These are phyloP conservation scores for Odontamblyopus rebecca DNA, from an alignment of 2,797 vertebrate genomes.

Conservation along the genomic window DNA sequence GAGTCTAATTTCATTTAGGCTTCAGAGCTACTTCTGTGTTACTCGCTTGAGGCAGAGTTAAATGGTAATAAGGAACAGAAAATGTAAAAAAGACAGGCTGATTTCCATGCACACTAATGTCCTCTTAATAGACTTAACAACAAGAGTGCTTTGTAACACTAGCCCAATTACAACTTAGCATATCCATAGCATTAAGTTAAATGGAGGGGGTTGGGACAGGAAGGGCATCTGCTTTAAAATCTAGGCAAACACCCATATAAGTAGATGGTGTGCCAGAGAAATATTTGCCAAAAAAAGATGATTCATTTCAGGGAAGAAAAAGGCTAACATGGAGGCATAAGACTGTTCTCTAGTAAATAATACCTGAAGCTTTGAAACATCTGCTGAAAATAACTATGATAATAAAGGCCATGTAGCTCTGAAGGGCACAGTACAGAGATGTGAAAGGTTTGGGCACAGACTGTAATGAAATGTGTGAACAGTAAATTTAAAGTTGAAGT, in stretches of 20 bases:
- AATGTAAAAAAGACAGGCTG: constrained; percentile 3
- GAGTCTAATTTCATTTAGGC: constrained; percentile 26
- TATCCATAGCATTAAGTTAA: neutral
- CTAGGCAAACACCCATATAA: neutral
- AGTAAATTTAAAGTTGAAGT: constrained; percentile 5
- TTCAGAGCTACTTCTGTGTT: constrained; percentile 13
- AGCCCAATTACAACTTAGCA: constrained; percentile 9
- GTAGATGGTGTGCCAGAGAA: neutral
- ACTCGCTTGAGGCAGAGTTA: constrained; percentile 13
- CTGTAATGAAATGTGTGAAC: constrained; percentile 7
- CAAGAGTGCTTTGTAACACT: constrained; percentile 13
- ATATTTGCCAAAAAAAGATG: neutral
- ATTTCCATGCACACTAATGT: constrained; percentile 19
- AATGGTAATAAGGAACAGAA: constrained; percentile 23
- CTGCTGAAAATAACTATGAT: constrained; percentile 5
- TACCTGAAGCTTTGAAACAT: neutral
- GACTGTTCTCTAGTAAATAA: neutral
- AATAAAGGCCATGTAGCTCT: constrained; percentile 7
- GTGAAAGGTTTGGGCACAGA: constrained; percentile 5
- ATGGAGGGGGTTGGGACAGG: neutral
- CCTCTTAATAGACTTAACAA: constrained; percentile 15
- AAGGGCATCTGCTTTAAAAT: neutral
- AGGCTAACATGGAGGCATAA: neutral
- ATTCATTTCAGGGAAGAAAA: neutral
- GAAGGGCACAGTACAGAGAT: constrained; percentile 4